Evolutionary conservation across 2,113 vertebrate genomes (phyloP).

Genomic region (Nematolebias whitei): DNA sequence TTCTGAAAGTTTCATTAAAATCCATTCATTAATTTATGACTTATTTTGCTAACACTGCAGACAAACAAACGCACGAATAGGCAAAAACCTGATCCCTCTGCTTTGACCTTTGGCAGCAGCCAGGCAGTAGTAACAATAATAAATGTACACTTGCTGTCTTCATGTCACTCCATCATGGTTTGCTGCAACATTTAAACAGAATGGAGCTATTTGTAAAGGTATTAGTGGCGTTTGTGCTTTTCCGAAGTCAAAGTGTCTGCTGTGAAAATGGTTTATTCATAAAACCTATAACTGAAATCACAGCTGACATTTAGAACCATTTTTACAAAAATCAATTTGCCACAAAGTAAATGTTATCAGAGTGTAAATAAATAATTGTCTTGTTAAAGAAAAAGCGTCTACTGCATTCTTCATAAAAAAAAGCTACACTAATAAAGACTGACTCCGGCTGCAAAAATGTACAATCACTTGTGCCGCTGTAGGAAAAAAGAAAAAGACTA

Average conservation of each 20-base stretch:
- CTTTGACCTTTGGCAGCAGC: too few species aligned
- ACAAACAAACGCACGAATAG: too few species aligned
- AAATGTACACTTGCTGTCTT: neutral
- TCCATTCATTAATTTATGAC: too few species aligned
- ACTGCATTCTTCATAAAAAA: neutral
- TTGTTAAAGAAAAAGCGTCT: slow-evolving; percentile 15
- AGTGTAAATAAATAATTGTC: slow-evolving; percentile 15
- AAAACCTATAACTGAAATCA: slow-evolving; percentile 6
- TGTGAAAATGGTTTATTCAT: slow-evolving; percentile 3
- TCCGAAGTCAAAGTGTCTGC: neutral
- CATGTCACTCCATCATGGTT: neutral
- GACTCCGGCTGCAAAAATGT: slow-evolving; percentile 26
- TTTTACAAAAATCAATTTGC: slow-evolving; percentile 12
- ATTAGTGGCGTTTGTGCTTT: slow-evolving; percentile 4
- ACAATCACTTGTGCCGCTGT: slow-evolving; percentile 30
- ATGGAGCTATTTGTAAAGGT: neutral
- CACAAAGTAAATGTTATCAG: slow-evolving; percentile 6
- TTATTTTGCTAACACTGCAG: too few species aligned
- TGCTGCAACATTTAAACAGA: slow-evolving; percentile 2
- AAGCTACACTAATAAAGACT: slow-evolving; percentile 8
- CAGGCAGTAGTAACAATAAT: neutral
- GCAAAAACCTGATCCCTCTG: too few species aligned
- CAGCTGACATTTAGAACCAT: slow-evolving; percentile 13
- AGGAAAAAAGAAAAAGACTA: slow-evolving; percentile 8
- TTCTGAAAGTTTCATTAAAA: too few species aligned